These are phyloP conservation scores for Pammene aurita DNA, from an alignment of 2,888 invertebrate genomes.

Conservation along the genomic window DNA sequence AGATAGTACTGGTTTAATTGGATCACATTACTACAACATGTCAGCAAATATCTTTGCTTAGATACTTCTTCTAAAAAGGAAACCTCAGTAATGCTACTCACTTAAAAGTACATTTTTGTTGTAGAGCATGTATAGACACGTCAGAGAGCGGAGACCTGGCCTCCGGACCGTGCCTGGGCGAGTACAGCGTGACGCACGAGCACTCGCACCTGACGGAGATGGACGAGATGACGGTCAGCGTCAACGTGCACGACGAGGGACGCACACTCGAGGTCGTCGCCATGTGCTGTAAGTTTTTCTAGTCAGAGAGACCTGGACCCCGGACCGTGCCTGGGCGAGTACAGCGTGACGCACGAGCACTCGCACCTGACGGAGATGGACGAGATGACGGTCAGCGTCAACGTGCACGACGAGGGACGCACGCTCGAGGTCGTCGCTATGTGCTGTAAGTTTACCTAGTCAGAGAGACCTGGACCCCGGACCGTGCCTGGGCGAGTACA, in stretches of 20 bases:
- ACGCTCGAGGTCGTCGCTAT: slow-evolving; percentile 96
- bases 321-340: slow-evolving; percentile 91
- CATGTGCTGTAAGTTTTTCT: slow-evolving; percentile 92
- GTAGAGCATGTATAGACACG: slow-evolving; percentile 92
- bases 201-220: slow-evolving; percentile 89
- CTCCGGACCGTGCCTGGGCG: slow-evolving; percentile 90
- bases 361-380: slow-evolving; percentile 89
- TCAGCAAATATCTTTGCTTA: no score
- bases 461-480: slow-evolving; percentile 90
- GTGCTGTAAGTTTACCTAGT: slow-evolving; percentile 90
- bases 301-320: slow-evolving; percentile 88
- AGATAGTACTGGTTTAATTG: no score
- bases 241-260: slow-evolving; percentile 96
- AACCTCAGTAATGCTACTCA: neutral
- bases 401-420: slow-evolving; percentile 95
- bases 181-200: slow-evolving; percentile 91
- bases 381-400: slow-evolving; percentile 93
- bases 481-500: slow-evolving; percentile 91
- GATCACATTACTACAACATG: no score
- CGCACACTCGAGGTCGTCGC: slow-evolving; percentile 96
- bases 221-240: slow-evolving; percentile 93
- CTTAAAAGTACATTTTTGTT: slow-evolving; percentile 25
- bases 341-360: slow-evolving; percentile 90
- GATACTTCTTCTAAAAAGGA: no score
- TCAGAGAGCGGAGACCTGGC: slow-evolving; percentile 91